These are phyloP conservation scores for Tenualosa thibaudeaui DNA, from an alignment of 2,797 vertebrate genomes.

Conservation along the genomic window DNA sequence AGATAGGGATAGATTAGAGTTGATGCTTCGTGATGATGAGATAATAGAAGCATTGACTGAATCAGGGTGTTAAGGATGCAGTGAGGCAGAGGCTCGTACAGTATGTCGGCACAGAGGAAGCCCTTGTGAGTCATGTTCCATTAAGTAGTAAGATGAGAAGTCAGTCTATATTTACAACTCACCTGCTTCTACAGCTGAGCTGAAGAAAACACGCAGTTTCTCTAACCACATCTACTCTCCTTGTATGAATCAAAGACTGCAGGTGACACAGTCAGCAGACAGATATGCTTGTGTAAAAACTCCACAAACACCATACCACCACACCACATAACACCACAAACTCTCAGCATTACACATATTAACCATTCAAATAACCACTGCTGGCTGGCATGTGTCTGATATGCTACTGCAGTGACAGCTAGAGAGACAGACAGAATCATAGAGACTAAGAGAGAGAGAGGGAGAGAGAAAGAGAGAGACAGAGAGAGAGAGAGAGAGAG, in stretches of 20 bases:
- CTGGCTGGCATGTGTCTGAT: not conserved
- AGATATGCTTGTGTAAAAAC: not conserved
- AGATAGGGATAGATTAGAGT: not conserved
- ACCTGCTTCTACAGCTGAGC: not conserved
- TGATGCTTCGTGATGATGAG: not conserved
- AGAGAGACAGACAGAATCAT: not conserved
- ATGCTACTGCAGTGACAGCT: not conserved
- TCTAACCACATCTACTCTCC: not conserved
- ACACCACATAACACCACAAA: no score
- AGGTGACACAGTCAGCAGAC: not conserved
- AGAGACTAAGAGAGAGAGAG: slow-evolving; percentile 9
- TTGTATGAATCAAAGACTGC: not conserved
- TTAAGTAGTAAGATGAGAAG: not conserved
- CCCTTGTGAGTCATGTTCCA: not conserved
- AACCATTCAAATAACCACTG: not conserved
- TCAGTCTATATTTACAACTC: not conserved
- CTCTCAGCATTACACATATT: not conserved
- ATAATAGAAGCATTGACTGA: not conserved
- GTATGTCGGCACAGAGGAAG: no score
- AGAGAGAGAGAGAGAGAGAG: slow-evolving; percentile 48
- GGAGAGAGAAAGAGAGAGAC: slow-evolving; percentile 29
- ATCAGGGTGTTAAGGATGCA: not conserved
- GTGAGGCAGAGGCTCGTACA: no score
- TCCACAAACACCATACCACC: no score
- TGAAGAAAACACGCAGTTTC: no score